A percentile compares a stretch with the other conserved stretches of the same genome.
Conservation (phyloP, 1,140 invertebrate genomes). For the Hydropsyche tenuis region DNA sequence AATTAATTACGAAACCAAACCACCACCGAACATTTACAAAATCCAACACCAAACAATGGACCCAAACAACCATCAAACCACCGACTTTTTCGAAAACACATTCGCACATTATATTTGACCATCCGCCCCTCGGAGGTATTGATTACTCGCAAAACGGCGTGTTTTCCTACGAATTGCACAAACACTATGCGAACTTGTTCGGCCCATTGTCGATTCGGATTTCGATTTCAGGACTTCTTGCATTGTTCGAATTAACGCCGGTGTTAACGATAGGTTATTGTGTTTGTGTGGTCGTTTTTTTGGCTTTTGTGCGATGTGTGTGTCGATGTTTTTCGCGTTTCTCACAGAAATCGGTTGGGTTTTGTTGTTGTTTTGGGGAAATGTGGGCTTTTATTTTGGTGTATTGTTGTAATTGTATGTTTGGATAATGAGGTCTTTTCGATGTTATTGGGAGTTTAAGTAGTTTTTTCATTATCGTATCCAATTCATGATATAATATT, state of each 20-base stretch:
- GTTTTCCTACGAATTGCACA: conserved; percentile 48
- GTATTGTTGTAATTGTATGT: no score
- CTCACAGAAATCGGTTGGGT: no score
- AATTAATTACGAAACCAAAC: no score
- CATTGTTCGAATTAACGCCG: conserved; percentile 43
- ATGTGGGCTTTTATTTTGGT: no score
- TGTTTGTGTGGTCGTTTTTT: conserved; percentile 31
- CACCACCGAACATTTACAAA: no score
- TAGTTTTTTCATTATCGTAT: no score
- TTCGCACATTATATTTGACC: conserved; percentile 42
- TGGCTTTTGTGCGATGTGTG: conserved; percentile 41
- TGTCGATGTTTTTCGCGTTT: neutral
- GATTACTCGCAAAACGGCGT: conserved; percentile 44
- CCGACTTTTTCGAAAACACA: neutral
- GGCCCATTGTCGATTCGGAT: neutral
- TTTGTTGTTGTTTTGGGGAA: no score
- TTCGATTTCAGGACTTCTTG: no score
- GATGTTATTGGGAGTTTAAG: no score
- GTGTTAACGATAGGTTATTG: conserved; percentile 49
- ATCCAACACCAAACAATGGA: neutral
- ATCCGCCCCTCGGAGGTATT: conserved; percentile 37
- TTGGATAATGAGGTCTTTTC: no score
- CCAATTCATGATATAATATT: no score
- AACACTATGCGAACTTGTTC: conserved; percentile 39
- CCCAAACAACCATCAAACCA: neutral